These are phyloP conservation scores for Bufo bufo DNA, from an alignment of 2,113 vertebrate species.

Conservation along the genomic window DNA sequence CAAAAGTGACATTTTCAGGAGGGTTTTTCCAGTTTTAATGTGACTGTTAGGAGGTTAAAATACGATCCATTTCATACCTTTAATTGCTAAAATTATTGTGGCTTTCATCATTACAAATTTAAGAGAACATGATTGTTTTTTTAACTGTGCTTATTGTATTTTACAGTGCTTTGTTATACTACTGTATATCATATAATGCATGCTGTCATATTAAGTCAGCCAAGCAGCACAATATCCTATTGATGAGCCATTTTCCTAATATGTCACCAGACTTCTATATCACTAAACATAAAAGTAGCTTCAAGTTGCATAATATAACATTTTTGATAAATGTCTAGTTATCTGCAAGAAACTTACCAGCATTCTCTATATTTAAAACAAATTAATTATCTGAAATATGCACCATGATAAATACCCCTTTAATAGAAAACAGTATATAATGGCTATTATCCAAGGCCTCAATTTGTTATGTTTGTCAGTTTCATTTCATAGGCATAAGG, in stretches of 20 bases:
- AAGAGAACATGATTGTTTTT: neutral
- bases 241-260: slow-evolving; percentile 7
- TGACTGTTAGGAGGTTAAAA: too few species aligned
- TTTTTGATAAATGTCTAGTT: neutral
- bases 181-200: neutral
- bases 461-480: slow-evolving; percentile 39
- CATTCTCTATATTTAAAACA: neutral
- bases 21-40: too few species aligned
- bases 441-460: slow-evolving; percentile 25
- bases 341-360: neutral
- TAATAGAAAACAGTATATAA: neutral
- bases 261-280: neutral
- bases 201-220: slow-evolving; percentile 20
- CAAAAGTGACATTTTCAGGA: too few species aligned
- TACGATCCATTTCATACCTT: too few species aligned
- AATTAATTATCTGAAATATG: slow-evolving; percentile 10
- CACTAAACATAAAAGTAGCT: neutral
- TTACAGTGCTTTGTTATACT: neutral
- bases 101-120: neutral
- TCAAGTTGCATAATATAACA: neutral
- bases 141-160: neutral
- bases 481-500: slow-evolving; percentile 25
- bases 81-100: too few species aligned
- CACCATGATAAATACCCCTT: neutral
- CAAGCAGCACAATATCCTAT: slow-evolving; percentile 16